phyloP scores from a whole-genome alignment of 2,888 invertebrate genomes.

The Suillia variegata region DNA sequence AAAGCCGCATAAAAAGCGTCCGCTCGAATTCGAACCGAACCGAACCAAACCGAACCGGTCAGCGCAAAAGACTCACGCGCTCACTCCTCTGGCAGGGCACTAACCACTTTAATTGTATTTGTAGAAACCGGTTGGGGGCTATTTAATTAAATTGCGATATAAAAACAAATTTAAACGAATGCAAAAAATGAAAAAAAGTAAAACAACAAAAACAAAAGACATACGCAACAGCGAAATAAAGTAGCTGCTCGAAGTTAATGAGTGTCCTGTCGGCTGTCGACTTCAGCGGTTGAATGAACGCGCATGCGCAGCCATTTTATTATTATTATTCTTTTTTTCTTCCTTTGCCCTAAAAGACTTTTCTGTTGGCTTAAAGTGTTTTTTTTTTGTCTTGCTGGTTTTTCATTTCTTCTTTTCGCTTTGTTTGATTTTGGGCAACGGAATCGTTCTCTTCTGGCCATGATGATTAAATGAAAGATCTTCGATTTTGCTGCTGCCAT shows the following conservation, averaged over 20 bases:
- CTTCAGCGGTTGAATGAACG: constrained; percentile 48
- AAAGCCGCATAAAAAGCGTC: constrained; percentile 42
- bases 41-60: no score
- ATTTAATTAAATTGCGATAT: background rate
- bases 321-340: background rate
- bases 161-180: background rate
- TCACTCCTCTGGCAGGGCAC: background rate
- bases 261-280: constrained; percentile 51
- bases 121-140: background rate
- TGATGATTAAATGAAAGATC: background rate
- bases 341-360: no score
- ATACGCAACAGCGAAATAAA: background rate
- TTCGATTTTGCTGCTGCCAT: constrained; percentile 28
- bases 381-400: background rate
- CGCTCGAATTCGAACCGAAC: no score
- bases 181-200: no score
- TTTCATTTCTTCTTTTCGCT: constrained; percentile 15
- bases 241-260: constrained; percentile 46
- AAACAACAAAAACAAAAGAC: background rate
- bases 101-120: background rate
- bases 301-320: constrained; percentile 21
- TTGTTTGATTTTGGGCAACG: constrained; percentile 11
- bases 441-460: background rate
- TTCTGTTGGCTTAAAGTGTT: no score
- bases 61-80: no score